phyloP scores from a whole-genome alignment of 2,797 vertebrate species.

The Hydrolagus colliei region DNA sequence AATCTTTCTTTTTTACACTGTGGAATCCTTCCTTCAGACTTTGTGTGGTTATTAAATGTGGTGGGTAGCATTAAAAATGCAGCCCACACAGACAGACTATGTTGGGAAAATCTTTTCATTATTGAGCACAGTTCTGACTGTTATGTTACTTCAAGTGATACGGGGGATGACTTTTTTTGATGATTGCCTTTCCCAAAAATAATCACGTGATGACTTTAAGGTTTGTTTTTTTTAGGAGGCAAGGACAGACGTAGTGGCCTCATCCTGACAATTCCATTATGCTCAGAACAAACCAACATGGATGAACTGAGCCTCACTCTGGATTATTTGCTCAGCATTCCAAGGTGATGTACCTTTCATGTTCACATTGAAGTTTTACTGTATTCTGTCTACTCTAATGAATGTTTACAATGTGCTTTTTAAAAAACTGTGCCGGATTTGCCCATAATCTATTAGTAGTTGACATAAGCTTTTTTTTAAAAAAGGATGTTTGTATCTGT shows the following conservation, averaged over 20 bases:
- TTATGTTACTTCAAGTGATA: neutral
- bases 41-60: neutral
- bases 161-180: neutral
- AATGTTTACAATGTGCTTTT: neutral
- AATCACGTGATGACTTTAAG: neutral
- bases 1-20: no score
- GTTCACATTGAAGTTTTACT: neutral
- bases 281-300: conserved; percentile 95
- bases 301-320: conserved; percentile 90
- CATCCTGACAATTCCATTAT: conserved; percentile 93
- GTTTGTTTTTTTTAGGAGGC: conserved; percentile 64
- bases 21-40: neutral
- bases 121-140: neutral
- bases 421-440: neutral
- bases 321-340: conserved; percentile 93
- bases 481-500: no score
- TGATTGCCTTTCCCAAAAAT: neutral
- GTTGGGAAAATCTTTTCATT: neutral
- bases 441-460: no score
- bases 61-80: neutral
- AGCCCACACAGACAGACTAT: neutral
- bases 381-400: no score
- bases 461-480: no score
- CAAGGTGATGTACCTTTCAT: conserved; percentile 67
- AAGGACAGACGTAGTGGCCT: conserved; percentile 95